phyloP scores from a whole-genome alignment of 2,888 invertebrate species.

The Gonocerus acuteangulatus region DNA sequence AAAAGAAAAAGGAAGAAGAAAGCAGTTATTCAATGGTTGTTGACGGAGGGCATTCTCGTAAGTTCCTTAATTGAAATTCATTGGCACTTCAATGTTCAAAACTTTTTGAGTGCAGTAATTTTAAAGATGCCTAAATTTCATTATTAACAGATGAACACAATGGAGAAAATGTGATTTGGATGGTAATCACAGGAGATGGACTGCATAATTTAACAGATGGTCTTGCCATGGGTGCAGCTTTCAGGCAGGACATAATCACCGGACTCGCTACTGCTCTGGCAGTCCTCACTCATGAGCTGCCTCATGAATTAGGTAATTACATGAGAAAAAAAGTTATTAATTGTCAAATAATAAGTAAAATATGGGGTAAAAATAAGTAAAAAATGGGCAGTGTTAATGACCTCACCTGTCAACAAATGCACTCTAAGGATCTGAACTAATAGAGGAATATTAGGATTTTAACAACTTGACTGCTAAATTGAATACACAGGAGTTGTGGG shows the following conservation, averaged over 20 bases:
- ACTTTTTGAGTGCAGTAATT: too few species aligned
- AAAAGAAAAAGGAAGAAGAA: neutral
- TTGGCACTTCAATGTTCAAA: too few species aligned
- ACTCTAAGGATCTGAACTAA: too few species aligned
- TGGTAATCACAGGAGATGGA: slow-evolving; percentile 72
- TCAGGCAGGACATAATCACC: slow-evolving; percentile 61
- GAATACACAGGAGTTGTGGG: too few species aligned
- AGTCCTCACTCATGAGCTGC: slow-evolving; percentile 71
- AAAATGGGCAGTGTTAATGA: too few species aligned
- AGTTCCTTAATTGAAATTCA: neutral
- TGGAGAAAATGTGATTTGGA: slow-evolving; percentile 40
- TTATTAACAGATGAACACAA: neutral
- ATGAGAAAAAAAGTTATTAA: too few species aligned
- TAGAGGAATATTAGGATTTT: too few species aligned
- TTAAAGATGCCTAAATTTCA: too few species aligned
- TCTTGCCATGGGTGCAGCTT: slow-evolving; percentile 70
- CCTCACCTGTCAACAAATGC: too few species aligned
- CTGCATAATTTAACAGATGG: slow-evolving; percentile 73
- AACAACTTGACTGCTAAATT: too few species aligned
- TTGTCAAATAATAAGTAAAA: too few species aligned
- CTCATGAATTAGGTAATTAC: slow-evolving; percentile 60
- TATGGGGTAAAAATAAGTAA: too few species aligned
- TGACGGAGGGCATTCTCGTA: neutral
- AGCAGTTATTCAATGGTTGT: neutral
- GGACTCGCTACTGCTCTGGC: slow-evolving; percentile 71